Conservation (phyloP, 2,113 vertebrate genomes). For the Rhinopithecus roxellana region DNA sequence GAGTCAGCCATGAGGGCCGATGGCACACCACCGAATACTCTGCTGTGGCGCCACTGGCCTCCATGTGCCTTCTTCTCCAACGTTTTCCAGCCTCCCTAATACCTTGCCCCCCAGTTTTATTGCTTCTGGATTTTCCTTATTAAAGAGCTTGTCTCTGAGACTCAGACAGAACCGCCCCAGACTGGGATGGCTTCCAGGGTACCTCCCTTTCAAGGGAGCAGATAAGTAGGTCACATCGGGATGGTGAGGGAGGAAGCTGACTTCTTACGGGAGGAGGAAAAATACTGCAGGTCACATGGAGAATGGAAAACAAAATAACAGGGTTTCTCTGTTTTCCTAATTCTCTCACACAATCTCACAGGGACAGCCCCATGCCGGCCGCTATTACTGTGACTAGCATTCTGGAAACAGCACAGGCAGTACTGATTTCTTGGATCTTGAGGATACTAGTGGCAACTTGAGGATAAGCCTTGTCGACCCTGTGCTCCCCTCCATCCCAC, state of each 20-base stretch:
- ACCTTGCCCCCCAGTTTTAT: background rate
- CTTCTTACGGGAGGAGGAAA: constrained; percentile 52
- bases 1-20: background rate
- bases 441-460: background rate
- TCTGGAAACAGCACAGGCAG: background rate
- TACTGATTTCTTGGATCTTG: background rate
- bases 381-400: background rate
- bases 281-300: constrained; percentile 38
- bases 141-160: background rate
- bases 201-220: background rate
- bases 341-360: background rate
- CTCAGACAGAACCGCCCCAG: constrained; percentile 43
- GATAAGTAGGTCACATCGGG: constrained; percentile 54
- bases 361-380: background rate
- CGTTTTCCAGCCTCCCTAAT: background rate
- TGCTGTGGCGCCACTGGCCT: background rate
- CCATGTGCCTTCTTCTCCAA: background rate
- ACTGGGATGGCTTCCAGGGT: constrained; percentile 26
- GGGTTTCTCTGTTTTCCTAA: background rate
- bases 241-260: background rate
- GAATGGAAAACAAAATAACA: constrained; percentile 48
- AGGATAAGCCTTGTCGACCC: background rate
- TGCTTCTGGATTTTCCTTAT: background rate
- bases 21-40: background rate
- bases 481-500: background rate